Percentiles rank a stretch among this genome's conserved stretches.
Conservation (phyloP, 1,140 invertebrate species). For the Lanistes nyassanus region DNA sequence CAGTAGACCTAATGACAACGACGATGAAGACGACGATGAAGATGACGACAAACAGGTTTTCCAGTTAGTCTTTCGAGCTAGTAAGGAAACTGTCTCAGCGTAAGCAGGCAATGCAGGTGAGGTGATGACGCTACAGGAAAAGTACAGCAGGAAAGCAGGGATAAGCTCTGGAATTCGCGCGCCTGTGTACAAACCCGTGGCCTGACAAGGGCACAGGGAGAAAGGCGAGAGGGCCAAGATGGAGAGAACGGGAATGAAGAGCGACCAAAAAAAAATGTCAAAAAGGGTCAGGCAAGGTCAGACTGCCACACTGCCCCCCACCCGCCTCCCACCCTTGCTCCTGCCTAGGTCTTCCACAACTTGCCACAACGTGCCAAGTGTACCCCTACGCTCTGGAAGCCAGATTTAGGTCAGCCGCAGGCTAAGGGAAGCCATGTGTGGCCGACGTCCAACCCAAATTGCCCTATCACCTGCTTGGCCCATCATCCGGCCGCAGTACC, state of each 20-base stretch:
- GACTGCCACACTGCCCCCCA: background rate
- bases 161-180: background rate
- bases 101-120: background rate
- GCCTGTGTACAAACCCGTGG: background rate
- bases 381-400: background rate
- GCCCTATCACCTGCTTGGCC: conserved; percentile 12
- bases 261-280: background rate
- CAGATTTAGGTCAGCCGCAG: background rate
- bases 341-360: background rate
- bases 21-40: background rate
- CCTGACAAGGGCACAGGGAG: conserved; percentile 14
- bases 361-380: too few relatives aligned
- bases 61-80: background rate
- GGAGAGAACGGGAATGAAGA: conserved; percentile 10
- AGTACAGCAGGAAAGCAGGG: background rate
- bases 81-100: too few relatives aligned
- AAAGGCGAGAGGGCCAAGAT: conserved; percentile 11
- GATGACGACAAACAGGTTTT: background rate
- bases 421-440: conserved; percentile 24
- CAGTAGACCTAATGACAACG: too few relatives aligned
- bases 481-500: background rate
- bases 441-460: conserved; percentile 3
- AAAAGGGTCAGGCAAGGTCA: conserved; percentile 19
- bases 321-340: background rate
- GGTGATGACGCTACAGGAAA: background rate